Evolutionary conservation across 2,888 invertebrate genomes (phyloP), one percentile per base, ranked within the genome.

Genomic region (Ochropacha duplaris): DNA sequence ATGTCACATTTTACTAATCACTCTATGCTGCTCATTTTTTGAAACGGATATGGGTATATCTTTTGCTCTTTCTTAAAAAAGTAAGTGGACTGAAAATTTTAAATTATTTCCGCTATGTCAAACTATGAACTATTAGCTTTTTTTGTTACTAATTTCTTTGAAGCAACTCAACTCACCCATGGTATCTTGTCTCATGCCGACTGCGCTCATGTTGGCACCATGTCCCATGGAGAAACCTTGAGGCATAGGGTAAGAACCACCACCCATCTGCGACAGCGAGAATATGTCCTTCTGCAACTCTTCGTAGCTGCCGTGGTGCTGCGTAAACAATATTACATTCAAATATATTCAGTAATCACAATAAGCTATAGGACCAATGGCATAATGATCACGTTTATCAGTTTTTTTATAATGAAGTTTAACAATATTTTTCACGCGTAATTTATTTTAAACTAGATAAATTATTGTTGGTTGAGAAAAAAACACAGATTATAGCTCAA

Each of bases 221-320:
- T 98, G 98, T 54, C 97, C 95, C 97, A 98, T 98, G 63, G 98
- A 97, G 93, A 98, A 99, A 54, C 98, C 97, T 86, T 98, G 98
- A 22, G 97, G 96, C 97, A 98, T 98, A 55, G 98, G 97, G 87
- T 98, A 98, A 54, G 98, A 97, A 79, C 97, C 96, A 52, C 97
- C 96, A 59, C 97, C 96, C 98, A 98, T 98, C 95, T 98, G 96
- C 50, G 95, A 94, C 65, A 90, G 77, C 63, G 90, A 92, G 83
- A 92, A 92, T 68, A 92, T 92, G 65, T 92, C 92, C 75, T 92
- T 92, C 72, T 92, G 92, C 60, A 92, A 64, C 78, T 92, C 92
- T 59, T 92, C 92, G 74, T 92, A 92, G 74, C 91, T 92, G 54
- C 92, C 92, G 75, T 92, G 92, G 63, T 92, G 92, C 92, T 92